Conservation (phyloP, 2,888 invertebrate species). For the Brenthis ino region DNA sequence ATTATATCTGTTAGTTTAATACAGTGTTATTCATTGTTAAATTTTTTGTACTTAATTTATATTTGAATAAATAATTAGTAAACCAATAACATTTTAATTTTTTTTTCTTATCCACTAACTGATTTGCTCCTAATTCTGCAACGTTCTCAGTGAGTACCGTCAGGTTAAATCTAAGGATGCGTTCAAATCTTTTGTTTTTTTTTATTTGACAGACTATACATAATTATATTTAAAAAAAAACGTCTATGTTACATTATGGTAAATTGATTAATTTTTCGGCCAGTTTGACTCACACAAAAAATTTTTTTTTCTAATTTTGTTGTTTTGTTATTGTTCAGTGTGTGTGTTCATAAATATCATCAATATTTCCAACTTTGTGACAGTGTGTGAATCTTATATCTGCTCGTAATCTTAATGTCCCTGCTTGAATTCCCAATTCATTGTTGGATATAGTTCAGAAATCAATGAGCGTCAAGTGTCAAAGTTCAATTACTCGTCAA, state of each 20-base stretch:
- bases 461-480: not conserved
- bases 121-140: conserved; percentile 36
- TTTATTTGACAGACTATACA: not conserved
- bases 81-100: conserved; percentile 29
- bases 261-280: not conserved
- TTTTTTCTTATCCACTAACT: conserved; percentile 31
- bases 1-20: conserved; percentile 19
- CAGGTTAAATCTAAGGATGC: not conserved
- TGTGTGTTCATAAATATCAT: conserved; percentile 14
- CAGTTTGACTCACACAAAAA: not conserved
- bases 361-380: conserved; percentile 10
- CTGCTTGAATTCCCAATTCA: no score
- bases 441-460: not conserved
- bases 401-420: not conserved
- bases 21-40: conserved; percentile 17
- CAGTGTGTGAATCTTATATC: conserved; percentile 8
- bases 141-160: conserved; percentile 37
- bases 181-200: not conserved
- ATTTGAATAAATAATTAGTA: conserved; percentile 27
- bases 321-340: conserved; percentile 10
- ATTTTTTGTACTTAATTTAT: conserved; percentile 21
- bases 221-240: no score
- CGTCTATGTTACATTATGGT: no score
- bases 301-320: not conserved
- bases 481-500: not conserved